Percentiles rank a stretch among this genome's conserved stretches.
These are phyloP conservation scores for Aelia acuminata DNA, from an alignment of 2,888 invertebrate genomes.

Conservation along the genomic window DNA sequence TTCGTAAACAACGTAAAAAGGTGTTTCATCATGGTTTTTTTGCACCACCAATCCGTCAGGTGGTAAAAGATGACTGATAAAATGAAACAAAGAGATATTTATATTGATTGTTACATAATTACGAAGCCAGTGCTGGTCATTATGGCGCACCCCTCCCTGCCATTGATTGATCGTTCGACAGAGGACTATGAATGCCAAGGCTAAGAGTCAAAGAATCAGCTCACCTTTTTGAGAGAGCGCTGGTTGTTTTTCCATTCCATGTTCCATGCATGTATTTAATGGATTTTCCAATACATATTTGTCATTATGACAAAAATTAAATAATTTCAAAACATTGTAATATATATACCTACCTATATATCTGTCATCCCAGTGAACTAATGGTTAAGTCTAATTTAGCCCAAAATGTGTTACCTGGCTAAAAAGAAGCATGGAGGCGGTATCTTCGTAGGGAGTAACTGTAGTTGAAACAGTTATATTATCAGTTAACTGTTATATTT, in stretches of 20 bases:
- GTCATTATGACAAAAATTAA: not conserved
- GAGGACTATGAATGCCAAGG: slow-evolving; percentile 8
- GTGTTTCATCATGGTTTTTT: slow-evolving; percentile 15
- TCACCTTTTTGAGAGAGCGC: not conserved
- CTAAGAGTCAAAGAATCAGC: not conserved
- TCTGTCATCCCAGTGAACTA: too few species aligned
- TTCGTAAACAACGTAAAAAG: slow-evolving; percentile 10
- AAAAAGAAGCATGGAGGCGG: too few species aligned
- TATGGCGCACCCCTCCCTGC: not conserved
- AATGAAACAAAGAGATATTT: slow-evolving; percentile 37
- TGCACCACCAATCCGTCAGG: not conserved
- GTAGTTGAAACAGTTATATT: too few species aligned
- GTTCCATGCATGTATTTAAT: not conserved
- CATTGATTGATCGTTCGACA: not conserved
- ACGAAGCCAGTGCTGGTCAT: not conserved
- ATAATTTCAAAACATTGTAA: too few species aligned
- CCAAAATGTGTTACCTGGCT: too few species aligned
- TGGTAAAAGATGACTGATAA: slow-evolving; percentile 17
- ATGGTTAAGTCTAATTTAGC: too few species aligned
- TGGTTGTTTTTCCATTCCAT: not conserved
- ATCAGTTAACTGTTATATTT: too few species aligned
- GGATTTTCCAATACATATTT: not conserved
- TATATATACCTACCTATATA: too few species aligned
- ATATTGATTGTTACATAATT: slow-evolving; percentile 35
- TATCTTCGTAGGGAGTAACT: too few species aligned